Conservation (phyloP, 2,888 invertebrate species). For the Yponomeuta plumbellus region DNA sequence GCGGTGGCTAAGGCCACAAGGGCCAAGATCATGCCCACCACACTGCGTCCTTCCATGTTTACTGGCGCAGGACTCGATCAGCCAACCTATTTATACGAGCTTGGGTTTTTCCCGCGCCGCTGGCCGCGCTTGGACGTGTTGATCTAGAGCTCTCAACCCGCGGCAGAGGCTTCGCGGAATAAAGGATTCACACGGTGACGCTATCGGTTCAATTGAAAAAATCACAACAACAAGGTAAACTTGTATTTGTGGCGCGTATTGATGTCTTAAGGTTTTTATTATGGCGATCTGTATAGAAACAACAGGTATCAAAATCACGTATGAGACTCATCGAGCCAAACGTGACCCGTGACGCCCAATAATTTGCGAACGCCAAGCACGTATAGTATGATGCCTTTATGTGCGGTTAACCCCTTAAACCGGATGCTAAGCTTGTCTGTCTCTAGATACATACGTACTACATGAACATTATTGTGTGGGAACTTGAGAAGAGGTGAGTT, state of each 20-base stretch:
- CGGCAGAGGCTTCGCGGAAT: slow-evolving; percentile 32
- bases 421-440: slow-evolving; percentile 38
- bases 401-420: slow-evolving; percentile 60
- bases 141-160: slow-evolving; percentile 35
- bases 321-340: slow-evolving; percentile 24
- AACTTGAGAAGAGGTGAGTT: neutral
- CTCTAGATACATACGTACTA: neutral
- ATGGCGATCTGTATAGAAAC: neutral
- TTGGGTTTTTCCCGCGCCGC: slow-evolving; percentile 47
- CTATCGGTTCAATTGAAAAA: slow-evolving; percentile 25
- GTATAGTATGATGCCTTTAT: slow-evolving; percentile 28
- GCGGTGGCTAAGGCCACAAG: slow-evolving; percentile 42
- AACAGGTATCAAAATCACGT: neutral
- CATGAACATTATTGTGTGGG: neutral
- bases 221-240: slow-evolving; percentile 7
- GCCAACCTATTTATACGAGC: slow-evolving; percentile 63
- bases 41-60: slow-evolving; percentile 57
- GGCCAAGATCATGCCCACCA: slow-evolving; percentile 51
- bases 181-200: slow-evolving; percentile 50
- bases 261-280: neutral
- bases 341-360: slow-evolving; percentile 38
- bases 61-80: slow-evolving; percentile 58
- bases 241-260: neutral
- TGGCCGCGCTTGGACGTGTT: slow-evolving; percentile 28
- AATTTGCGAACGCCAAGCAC: slow-evolving; percentile 50